A percentile compares a stretch with the other conserved stretches of the same genome.
These are phyloP conservation scores for Callipepla californica DNA, from an alignment of 2,113 vertebrate species.

Conservation along the genomic window DNA sequence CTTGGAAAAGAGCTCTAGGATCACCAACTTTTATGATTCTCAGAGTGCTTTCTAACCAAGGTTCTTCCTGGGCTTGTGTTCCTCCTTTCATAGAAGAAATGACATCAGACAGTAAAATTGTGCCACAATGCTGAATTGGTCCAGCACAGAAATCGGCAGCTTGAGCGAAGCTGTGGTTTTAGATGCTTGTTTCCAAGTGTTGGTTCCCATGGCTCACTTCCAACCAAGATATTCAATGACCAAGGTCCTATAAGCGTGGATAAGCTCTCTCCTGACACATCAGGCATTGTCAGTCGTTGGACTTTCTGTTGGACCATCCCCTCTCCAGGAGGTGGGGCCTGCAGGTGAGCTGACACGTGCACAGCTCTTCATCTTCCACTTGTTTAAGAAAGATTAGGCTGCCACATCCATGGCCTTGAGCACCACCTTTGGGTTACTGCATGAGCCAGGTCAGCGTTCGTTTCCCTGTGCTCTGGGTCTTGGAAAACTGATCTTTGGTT, in stretches of 20 bases:
- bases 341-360: not conserved
- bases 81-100: not conserved
- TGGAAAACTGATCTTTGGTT: not conserved
- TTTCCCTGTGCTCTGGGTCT: not conserved
- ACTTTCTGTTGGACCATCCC: too few species aligned
- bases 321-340: not conserved
- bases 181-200: not conserved
- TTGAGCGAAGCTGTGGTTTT: not conserved
- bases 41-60: not conserved
- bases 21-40: not conserved
- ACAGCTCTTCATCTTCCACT: not conserved
- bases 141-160: not conserved
- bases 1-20: too few species aligned
- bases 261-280: too few species aligned
- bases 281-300: not conserved
- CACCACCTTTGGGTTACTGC: not conserved
- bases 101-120: accelerated
- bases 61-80: not conserved
- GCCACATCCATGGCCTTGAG: too few species aligned
- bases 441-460: not conserved
- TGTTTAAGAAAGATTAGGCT: too few species aligned
- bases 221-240: too few species aligned
- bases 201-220: not conserved
- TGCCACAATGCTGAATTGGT: accelerated
- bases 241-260: too few species aligned